A percentile compares a stretch with the other conserved stretches of the same genome.
These are phyloP conservation scores for Brachionus calyciflorus DNA, from an alignment of 1,140 invertebrate species.

Conservation along the genomic window DNA sequence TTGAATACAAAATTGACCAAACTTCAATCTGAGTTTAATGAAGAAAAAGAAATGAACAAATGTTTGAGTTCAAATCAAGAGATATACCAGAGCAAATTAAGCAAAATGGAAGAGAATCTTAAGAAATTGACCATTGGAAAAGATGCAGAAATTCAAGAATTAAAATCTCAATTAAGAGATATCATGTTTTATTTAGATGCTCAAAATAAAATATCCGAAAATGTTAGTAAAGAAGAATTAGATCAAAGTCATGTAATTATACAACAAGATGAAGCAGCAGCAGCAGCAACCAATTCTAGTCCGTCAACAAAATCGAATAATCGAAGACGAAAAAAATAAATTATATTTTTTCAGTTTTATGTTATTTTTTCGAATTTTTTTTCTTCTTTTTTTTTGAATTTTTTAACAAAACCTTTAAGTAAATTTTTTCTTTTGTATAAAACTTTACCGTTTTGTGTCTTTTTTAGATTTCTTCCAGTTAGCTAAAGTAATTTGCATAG, in stretches of 20 bases:
- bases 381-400: too few species aligned
- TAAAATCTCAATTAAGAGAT: slow-evolving; percentile 87
- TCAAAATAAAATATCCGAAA: slow-evolving; percentile 64
- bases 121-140: slow-evolving; percentile 46
- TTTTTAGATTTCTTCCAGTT: too few species aligned
- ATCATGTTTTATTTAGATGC: slow-evolving; percentile 94
- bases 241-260: slow-evolving; percentile 26
- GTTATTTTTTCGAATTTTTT: too few species aligned
- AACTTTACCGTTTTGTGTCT: too few species aligned
- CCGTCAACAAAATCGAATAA: background rate
- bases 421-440: too few species aligned
- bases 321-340: background rate
- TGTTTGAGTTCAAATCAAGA: slow-evolving; percentile 74
- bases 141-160: slow-evolving; percentile 70
- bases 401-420: too few species aligned
- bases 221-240: slow-evolving; percentile 14
- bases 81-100: slow-evolving; percentile 71
- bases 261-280: slow-evolving; percentile 21
- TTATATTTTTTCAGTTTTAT: too few species aligned
- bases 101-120: slow-evolving; percentile 67
- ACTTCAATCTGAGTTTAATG: slow-evolving; percentile 68
- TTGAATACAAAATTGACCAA: slow-evolving; percentile 48
- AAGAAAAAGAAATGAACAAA: slow-evolving; percentile 74
- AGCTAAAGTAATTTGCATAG: too few species aligned
- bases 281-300: background rate